phyloP scores from a whole-genome alignment of 2,797 vertebrate genomes.

The Anguilla anguilla region DNA sequence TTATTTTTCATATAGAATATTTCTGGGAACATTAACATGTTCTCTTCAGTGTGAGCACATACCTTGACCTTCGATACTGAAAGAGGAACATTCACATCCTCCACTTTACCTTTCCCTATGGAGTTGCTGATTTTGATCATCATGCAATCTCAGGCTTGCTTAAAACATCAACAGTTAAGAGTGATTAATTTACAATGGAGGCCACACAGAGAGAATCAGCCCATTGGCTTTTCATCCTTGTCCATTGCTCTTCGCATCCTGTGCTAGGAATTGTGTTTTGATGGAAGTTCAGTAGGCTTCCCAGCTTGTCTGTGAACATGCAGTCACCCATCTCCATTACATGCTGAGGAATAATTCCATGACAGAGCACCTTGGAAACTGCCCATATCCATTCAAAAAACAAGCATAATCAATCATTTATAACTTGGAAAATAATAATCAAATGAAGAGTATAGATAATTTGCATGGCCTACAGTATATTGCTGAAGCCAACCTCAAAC shows the following conservation, averaged over 20 bases:
- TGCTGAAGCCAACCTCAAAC: neutral
- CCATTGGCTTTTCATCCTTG: neutral
- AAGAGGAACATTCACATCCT: neutral
- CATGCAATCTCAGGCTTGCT: constrained; percentile 11
- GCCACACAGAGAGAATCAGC: neutral
- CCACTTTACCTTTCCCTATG: neutral
- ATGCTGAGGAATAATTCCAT: neutral
- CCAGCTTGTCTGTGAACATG: neutral
- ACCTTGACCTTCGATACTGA: neutral
- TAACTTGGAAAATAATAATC: neutral
- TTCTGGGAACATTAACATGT: too few species aligned
- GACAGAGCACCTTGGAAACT: neutral
- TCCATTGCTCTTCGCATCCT: neutral
- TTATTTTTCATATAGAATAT: neutral
- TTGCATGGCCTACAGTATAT: neutral
- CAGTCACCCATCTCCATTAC: neutral
- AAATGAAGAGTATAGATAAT: neutral
- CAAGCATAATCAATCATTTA: neutral
- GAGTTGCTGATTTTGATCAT: neutral
- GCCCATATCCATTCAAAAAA: neutral
- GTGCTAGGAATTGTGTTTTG: neutral
- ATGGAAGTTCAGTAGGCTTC: neutral
- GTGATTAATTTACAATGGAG: neutral
- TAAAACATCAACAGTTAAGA: neutral
- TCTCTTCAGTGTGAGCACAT: neutral